Evolutionary conservation across 1,140 invertebrate species (phyloP), one percentile per base, ranked within the genome.

Genomic region (Drosophila pachea): DNA sequence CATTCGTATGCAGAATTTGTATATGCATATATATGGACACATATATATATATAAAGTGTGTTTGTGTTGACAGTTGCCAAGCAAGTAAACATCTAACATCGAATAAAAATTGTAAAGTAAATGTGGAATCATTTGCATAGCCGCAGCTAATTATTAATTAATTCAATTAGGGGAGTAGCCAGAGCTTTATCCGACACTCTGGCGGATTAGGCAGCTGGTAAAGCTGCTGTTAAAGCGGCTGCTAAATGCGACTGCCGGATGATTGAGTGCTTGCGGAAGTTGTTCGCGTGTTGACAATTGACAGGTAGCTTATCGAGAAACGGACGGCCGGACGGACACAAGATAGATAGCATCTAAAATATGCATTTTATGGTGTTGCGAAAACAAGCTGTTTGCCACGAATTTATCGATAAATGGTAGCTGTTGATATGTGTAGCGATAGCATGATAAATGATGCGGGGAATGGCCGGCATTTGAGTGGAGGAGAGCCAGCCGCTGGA

Each of bases 191-290:
- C 3, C 22, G 22, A 22, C 22, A 22, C 22, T 22, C 22, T 22
- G 22, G 22, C 22, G 22, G 22, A 22, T 22, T 22, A 22, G 22
- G 22, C 22, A 22, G 40, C 31, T 0, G 53, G 33, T 31, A 56
- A 52, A 35, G 43, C 59, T 29, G 54, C 12, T 56, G 12, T 11
- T 32, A 9, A 16, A 35, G 49, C 32, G 8, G 12, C 7, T 16
- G 22, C 22, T 22, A 22, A 22, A 22, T 22, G 22, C 22, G 22
- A 22, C 22, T 22, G 49, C 32, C 56, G 43, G 69, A 72, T 86
- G 81, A 86, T 86, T 68, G 82, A 86, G 74, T 68, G 86, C 63
- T 75, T 76, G 82, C 82, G 81, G 82, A 86, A 86, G 76, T 81
- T 64, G 62, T 68, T 69, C 53, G 68, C 68, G 71, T 86, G 82